Percentiles rank a stretch among this genome's conserved stretches.
phyloP scores from a whole-genome alignment of 1,140 invertebrate species.

The Trinorchestia longiramus region DNA sequence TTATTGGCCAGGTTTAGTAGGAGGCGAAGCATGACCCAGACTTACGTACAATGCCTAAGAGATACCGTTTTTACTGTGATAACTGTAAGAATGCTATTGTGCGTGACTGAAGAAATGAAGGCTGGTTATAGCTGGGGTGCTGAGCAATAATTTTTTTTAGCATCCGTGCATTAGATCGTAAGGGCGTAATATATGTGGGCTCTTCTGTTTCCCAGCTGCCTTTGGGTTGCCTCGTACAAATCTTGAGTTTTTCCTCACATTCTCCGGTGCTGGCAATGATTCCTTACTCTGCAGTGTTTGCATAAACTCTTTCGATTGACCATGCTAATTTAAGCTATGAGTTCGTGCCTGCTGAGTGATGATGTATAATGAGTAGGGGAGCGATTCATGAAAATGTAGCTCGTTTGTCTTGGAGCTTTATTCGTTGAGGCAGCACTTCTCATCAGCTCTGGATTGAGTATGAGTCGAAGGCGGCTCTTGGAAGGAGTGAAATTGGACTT shows the following conservation, averaged over 20 bases:
- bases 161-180: background rate
- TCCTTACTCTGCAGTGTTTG: background rate
- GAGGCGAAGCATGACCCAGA: background rate
- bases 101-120: background rate
- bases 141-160: slow-evolving; percentile 33
- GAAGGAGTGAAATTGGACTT: background rate
- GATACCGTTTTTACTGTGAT: slow-evolving; percentile 38
- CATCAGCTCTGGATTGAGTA: background rate
- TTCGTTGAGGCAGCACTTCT: background rate
- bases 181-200: background rate
- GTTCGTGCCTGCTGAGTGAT: background rate
- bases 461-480: background rate
- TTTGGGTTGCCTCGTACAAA: slow-evolving; percentile 39
- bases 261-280: background rate
- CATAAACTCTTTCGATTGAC: background rate
- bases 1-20: slow-evolving; percentile 32
- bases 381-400: background rate
- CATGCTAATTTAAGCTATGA: background rate
- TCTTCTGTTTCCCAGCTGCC: background rate
- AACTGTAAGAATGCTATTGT: slow-evolving; percentile 44
- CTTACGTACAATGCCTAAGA: slow-evolving; percentile 29
- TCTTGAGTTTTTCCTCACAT: background rate
- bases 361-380: background rate
- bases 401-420: background rate
- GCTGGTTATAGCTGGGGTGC: background rate